Evolutionary conservation across 2,797 vertebrate species (phyloP), one percentile per base, ranked within the genome.

Genomic region (Scolopax rusticola): DNA sequence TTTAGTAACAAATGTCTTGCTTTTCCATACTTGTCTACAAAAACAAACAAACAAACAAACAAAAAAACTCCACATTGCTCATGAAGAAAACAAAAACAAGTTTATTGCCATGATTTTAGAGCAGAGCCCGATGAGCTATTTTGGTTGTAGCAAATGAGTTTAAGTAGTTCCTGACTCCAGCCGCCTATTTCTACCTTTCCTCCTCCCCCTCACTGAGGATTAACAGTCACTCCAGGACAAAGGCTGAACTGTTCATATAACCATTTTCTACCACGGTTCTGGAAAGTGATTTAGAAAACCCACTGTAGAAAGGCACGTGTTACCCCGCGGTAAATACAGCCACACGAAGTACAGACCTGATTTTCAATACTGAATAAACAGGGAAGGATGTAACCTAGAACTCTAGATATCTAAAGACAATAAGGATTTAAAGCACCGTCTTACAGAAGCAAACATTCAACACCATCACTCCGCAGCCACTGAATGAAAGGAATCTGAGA

Each of bases 131-230:
- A 63, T 11, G 25, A 77, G n/a, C 38, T 79, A 8, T 10, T n/a
- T 28, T 1, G 30, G 64, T 48, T 30, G 30, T 2, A 53, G 48
- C 20, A 2, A 4, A 51, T 0, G 0, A 67, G 12, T 47, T 56
- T 24, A 4, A 32, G 50, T 4, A 15, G 25, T 20, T 27, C 4
- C 7, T 65, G 41, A 33, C 38, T 61, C 60, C 65, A 77, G 18
- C 36, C 73, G 63, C 28, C 60, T 28, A 2, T 48, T 36, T 51
- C 45, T 12, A 23, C 60, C 56, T 92, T 41, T 57, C 16, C 60
- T 77, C 56, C 59, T 57, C 23, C 75, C 51, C 45, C 36, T 48
- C 63, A 23, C 10, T 7, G 9, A 38, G 68, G 18, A 67, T 70
- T 51, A 64, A 25, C 17, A 17, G 9, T 27, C 51, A 21, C 51